These are phyloP conservation scores for Dryoscopus gambensis DNA, from an alignment of 2,113 vertebrate genomes.

Conservation along the genomic window DNA sequence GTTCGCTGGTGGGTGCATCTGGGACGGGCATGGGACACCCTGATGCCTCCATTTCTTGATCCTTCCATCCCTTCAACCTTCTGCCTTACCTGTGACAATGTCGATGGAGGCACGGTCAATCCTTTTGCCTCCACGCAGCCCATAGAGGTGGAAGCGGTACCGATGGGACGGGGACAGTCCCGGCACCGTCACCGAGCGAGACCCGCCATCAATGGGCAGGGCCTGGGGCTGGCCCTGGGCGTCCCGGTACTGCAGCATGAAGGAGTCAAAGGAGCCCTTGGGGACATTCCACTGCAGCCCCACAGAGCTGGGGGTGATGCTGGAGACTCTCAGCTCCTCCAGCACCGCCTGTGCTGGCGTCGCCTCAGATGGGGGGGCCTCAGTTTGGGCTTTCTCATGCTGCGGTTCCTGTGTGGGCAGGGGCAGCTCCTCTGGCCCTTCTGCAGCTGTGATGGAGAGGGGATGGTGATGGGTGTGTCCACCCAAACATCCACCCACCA, in stretches of 20 bases:
- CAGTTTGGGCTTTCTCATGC: not conserved
- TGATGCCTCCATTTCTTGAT: not conserved
- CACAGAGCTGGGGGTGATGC: rapidly evolving
- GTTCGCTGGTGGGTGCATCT: too few species aligned
- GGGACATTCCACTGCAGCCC: conserved; percentile 37
- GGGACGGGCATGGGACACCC: too few species aligned
- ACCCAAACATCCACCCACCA: too few species aligned
- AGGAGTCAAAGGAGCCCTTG: conserved; percentile 56
- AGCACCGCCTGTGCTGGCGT: not conserved
- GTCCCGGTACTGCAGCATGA: not conserved
- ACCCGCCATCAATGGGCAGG: not conserved
- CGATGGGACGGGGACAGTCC: too few species aligned
- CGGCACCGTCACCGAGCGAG: too few species aligned
- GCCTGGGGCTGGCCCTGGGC: not conserved
- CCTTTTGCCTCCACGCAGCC: too few species aligned
- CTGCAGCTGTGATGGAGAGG: not conserved
- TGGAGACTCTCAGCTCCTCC: not conserved
- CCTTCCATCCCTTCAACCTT: too few species aligned
- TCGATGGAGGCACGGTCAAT: too few species aligned
- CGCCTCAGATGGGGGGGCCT: not conserved
- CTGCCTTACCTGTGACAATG: too few species aligned
- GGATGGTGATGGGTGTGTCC: not conserved
- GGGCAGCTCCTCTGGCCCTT: not conserved
- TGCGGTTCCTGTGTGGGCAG: not conserved
- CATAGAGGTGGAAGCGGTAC: too few species aligned